Evolutionary conservation across 2,888 invertebrate genomes (phyloP).

Genomic region (Drosophila recens): DNA sequence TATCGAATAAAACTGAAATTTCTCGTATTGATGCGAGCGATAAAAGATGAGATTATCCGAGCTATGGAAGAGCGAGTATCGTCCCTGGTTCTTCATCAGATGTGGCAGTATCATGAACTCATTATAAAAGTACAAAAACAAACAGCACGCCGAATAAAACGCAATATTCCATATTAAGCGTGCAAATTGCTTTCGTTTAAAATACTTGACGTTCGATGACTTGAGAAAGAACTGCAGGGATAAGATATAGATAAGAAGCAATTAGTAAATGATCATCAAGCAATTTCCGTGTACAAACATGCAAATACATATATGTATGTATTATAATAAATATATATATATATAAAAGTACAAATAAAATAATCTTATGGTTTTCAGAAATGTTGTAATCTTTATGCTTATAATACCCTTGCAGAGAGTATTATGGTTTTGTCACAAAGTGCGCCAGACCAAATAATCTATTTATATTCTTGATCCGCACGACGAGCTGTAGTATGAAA

Average conservation of each 20-base stretch:
- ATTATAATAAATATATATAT: neutral
- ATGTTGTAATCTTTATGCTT: neutral
- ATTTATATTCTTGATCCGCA: neutral
- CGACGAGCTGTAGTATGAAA: neutral
- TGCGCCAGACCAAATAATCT: neutral
- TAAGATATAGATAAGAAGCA: neutral
- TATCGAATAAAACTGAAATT: constrained; percentile 84
- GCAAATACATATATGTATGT: neutral
- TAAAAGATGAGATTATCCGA: constrained; percentile 85
- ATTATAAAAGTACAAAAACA: constrained; percentile 84
- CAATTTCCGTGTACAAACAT: neutral
- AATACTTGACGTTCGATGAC: constrained; percentile 83
- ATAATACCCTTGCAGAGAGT: neutral
- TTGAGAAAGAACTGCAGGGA: constrained; percentile 82
- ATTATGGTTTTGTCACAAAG: neutral
- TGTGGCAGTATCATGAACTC: constrained; percentile 84
- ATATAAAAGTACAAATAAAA: neutral
- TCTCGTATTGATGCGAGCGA: constrained; percentile 84
- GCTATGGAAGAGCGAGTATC: constrained; percentile 84
- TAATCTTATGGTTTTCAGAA: neutral
- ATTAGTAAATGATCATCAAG: constrained; percentile 5
- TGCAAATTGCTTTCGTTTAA: constrained; percentile 84
- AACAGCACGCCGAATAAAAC: constrained; percentile 83
- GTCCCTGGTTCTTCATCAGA: constrained; percentile 83
- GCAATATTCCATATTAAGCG: constrained; percentile 85